Evolutionary conservation across 2,888 invertebrate genomes (phyloP).

Genomic region (Drosophila anceps): DNA sequence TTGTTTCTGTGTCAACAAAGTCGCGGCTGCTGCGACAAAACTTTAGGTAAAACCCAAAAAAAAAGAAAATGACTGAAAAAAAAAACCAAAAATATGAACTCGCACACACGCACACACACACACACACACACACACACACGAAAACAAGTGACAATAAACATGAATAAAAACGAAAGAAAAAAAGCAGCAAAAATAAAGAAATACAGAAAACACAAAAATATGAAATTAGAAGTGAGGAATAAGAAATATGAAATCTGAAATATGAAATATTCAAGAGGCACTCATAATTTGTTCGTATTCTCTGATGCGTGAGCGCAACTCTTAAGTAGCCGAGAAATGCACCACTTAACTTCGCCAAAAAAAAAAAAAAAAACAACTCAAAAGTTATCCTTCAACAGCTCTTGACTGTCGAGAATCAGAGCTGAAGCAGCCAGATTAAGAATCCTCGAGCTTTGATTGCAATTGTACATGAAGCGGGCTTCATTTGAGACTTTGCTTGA

Average conservation of each 20-base stretch:
- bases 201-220: neutral
- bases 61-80: slow-evolving; percentile 1
- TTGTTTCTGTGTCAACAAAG: slow-evolving; percentile 71
- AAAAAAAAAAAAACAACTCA: slow-evolving; percentile 4
- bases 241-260: slow-evolving; percentile 9
- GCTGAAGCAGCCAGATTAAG: slow-evolving; percentile 15
- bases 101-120: slow-evolving; percentile 20
- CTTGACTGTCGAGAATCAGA: slow-evolving; percentile 25
- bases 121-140: slow-evolving; percentile 18
- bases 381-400: slow-evolving; percentile 18
- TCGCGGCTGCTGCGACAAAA: slow-evolving; percentile 48
- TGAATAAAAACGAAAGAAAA: slow-evolving; percentile 21
- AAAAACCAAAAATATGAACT: slow-evolving; percentile 21
- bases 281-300: slow-evolving; percentile 60
- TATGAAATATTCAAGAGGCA: slow-evolving; percentile 55
- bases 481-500: neutral
- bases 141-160: slow-evolving; percentile 63
- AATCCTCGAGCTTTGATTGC: slow-evolving; percentile 36
- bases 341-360: slow-evolving; percentile 26
- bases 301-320: slow-evolving; percentile 59
- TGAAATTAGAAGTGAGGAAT: slow-evolving; percentile 4
- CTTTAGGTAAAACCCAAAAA: slow-evolving; percentile 32
- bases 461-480: slow-evolving; percentile 7
- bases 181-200: slow-evolving; percentile 1
- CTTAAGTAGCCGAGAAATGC: slow-evolving; percentile 49